phyloP scores from a whole-genome alignment of 2,113 vertebrate species.

The Neolamprologus sp. region DNA sequence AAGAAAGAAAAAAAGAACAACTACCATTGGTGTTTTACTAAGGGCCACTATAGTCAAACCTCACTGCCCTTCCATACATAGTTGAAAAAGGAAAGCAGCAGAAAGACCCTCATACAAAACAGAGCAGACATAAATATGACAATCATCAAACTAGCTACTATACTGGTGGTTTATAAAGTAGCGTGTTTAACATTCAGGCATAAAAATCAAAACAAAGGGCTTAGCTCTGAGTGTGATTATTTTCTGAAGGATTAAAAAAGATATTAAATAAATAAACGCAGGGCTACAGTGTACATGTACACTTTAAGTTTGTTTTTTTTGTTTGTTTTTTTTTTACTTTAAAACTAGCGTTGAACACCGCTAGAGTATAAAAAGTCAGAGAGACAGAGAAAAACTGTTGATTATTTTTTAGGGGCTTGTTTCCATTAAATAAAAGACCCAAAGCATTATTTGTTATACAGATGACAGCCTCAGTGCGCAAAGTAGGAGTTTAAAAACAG shows the following conservation, averaged over 20 bases:
- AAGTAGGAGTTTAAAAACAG: not conserved
- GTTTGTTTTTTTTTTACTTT: not conserved
- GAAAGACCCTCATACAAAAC: not conserved
- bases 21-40: not conserved
- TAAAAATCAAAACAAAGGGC: not conserved
- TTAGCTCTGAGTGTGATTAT: not conserved
- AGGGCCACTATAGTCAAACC: not conserved
- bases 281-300: not conserved
- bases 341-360: not conserved
- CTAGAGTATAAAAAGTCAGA: not conserved
- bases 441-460: not conserved
- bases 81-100: not conserved
- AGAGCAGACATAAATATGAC: not conserved
- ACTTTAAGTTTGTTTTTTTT: not conserved
- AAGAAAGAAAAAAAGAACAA: rapidly evolving
- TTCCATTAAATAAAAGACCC: not conserved
- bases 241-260: not conserved
- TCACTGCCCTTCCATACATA: not conserved
- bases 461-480: not conserved
- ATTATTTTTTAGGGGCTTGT: not conserved
- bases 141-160: not conserved
- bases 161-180: not conserved
- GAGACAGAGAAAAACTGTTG: not conserved
- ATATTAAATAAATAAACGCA: not conserved
- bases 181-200: not conserved